Percentiles rank a stretch among this genome's conserved stretches.
These are phyloP conservation scores for Corapipo altera DNA, from an alignment of 2,113 vertebrate genomes.

Conservation along the genomic window DNA sequence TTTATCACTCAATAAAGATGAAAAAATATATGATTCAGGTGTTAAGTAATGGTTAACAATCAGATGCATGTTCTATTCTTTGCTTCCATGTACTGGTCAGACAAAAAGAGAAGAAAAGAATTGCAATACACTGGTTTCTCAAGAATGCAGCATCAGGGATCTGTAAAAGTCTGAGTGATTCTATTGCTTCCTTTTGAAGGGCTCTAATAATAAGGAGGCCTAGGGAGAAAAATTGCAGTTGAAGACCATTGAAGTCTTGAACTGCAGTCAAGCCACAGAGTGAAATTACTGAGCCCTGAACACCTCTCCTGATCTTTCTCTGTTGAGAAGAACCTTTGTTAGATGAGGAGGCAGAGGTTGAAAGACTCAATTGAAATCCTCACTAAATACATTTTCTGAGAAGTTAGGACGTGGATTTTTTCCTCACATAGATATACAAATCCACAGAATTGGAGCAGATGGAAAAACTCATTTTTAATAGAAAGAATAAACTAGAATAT, in stretches of 20 bases:
- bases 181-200: constrained; percentile 39
- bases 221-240: constrained; percentile 49
- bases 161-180: constrained; percentile 25
- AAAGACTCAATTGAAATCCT: constrained; percentile 51
- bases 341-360: constrained; percentile 48
- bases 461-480: constrained; percentile 6
- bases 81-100: constrained; percentile 58
- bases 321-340: constrained; percentile 58
- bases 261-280: constrained; percentile 52
- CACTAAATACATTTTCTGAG: constrained; percentile 47
- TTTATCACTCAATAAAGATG: background rate
- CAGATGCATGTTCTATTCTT: constrained; percentile 38
- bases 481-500: constrained; percentile 41
- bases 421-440: constrained; percentile 29
- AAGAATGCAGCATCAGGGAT: constrained; percentile 22
- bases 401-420: constrained; percentile 49
- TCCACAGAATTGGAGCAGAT: background rate
- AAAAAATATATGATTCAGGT: background rate
- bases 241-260: constrained; percentile 62
- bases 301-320: constrained; percentile 55
- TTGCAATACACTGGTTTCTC: constrained; percentile 35
- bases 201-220: constrained; percentile 38
- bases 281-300: constrained; percentile 44
- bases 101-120: constrained; percentile 59
- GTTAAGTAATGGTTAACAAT: constrained; percentile 42